Conservation (phyloP, 2,888 invertebrate genomes). For the Torymus texanus region DNA sequence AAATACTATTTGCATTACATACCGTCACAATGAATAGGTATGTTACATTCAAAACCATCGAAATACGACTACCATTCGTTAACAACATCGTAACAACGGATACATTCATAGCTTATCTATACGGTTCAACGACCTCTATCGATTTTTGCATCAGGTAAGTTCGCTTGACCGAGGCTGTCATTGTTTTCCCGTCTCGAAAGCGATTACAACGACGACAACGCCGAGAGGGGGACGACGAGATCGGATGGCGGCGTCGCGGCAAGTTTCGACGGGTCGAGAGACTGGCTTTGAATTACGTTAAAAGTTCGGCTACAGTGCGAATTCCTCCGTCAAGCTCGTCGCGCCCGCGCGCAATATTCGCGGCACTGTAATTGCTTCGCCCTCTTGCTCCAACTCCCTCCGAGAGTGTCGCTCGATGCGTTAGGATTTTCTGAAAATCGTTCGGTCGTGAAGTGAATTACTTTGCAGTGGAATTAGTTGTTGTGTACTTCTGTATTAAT, state of each 20-base stretch:
- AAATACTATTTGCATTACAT: no score
- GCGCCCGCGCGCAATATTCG: not conserved
- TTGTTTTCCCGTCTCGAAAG: constrained; percentile 23
- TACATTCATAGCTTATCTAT: no score
- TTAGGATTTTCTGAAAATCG: no score
- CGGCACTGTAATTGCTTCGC: not conserved
- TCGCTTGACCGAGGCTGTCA: not conserved
- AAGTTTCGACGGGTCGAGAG: not conserved
- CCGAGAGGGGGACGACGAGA: not conserved
- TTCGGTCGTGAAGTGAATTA: no score
- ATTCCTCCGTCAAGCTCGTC: not conserved
- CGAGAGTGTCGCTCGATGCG: no score
- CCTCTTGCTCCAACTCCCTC: not conserved
- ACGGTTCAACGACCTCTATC: not conserved
- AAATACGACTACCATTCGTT: no score
- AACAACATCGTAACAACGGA: no score
- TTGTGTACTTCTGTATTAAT: no score
- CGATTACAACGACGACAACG: constrained; percentile 6
- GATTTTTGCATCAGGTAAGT: constrained; percentile 7
- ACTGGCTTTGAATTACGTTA: constrained; percentile 28
- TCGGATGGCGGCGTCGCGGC: not conserved
- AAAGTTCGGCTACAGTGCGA: constrained; percentile 7
- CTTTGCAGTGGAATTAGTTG: no score
- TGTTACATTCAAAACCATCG: no score
- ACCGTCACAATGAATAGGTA: no score